phyloP scores from a whole-genome alignment of 2,888 invertebrate genomes.

The Oligia strigilis region DNA sequence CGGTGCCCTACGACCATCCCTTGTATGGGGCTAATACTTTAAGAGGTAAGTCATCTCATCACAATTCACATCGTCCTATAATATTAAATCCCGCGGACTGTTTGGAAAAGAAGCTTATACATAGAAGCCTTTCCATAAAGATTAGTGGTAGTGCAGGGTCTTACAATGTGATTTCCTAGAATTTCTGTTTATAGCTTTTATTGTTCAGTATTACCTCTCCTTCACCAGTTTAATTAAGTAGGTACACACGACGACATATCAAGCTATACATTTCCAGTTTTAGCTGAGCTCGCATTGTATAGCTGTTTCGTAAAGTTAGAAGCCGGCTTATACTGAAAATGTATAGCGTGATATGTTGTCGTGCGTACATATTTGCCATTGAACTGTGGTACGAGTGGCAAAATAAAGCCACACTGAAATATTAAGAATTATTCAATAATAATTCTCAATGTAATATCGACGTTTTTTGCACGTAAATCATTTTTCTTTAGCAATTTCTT shows the following conservation, averaged over 20 bases:
- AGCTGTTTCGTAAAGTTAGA: too few species aligned
- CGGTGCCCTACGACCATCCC: constrained; percentile 91
- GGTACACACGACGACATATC: neutral
- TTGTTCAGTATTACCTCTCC: neutral
- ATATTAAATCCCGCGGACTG: neutral
- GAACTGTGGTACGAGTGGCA: neutral
- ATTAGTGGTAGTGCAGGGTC: neutral
- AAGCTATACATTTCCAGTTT: neutral
- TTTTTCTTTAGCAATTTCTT: too few species aligned
- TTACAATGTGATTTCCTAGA: neutral
- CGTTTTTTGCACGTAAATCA: neutral
- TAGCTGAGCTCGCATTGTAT: too few species aligned
- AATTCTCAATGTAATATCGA: too few species aligned
- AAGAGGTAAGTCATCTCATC: constrained; percentile 86
- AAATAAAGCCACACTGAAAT: too few species aligned
- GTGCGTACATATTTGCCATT: neutral
- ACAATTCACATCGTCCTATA: too few species aligned
- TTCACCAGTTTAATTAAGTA: neutral
- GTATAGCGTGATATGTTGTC: neutral
- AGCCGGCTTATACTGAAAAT: neutral
- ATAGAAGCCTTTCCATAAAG: neutral
- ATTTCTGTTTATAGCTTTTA: neutral
- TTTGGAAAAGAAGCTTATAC: neutral
- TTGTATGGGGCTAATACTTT: constrained; percentile 89
- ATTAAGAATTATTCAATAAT: neutral